phyloP scores from a whole-genome alignment of 2,113 vertebrate genomes.

The Fulmarus glacialis region DNA sequence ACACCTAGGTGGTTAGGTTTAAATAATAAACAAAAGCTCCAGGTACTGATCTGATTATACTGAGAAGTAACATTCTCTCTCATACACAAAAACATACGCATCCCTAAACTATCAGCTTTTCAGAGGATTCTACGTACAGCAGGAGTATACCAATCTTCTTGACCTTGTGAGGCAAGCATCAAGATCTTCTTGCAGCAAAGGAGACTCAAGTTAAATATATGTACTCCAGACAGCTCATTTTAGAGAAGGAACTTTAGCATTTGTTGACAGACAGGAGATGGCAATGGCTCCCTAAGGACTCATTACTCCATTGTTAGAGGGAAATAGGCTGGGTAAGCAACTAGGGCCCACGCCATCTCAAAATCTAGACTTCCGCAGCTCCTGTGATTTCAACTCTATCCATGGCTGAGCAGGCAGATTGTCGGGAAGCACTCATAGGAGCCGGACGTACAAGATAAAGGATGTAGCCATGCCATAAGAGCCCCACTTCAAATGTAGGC shows the following conservation, averaged over 20 bases:
- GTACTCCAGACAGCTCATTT: neutral
- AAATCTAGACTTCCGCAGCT: neutral
- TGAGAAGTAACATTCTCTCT: neutral
- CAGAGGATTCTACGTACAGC: neutral
- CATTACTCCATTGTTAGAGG: neutral
- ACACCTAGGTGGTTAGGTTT: neutral
- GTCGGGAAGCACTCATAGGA: neutral
- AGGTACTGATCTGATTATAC: neutral
- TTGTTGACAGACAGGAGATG: neutral
- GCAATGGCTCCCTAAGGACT: neutral
- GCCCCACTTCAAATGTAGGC: neutral
- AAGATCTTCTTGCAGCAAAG: neutral
- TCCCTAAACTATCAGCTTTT: neutral
- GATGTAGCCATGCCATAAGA: neutral
- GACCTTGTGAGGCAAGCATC: neutral
- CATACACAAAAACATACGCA: neutral
- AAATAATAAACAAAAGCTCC: neutral
- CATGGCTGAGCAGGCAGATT: neutral
- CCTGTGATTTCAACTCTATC: neutral
- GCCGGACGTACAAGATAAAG: neutral
- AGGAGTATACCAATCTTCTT: neutral
- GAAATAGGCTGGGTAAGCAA: neutral
- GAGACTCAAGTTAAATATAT: neutral
- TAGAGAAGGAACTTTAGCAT: neutral
- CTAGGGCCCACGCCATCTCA: neutral